phyloP scores from a whole-genome alignment of 2,888 invertebrate species.

The Aleiodes leptofemur region DNA sequence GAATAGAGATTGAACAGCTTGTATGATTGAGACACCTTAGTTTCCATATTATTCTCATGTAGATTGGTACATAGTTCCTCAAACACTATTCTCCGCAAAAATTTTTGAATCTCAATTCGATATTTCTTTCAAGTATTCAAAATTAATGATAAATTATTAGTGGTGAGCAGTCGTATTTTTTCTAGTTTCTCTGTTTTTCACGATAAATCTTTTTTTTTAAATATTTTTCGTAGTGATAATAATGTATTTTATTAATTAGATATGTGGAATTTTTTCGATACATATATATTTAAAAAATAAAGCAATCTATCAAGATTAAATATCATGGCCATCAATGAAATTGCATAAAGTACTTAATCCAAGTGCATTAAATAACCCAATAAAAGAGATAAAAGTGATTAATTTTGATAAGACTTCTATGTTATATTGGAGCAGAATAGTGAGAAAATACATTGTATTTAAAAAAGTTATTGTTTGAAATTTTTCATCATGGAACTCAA shows the following conservation, averaged over 20 bases:
- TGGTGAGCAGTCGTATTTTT: too few relatives aligned
- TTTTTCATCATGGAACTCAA: background rate
- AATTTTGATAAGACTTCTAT: background rate
- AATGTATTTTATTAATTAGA: too few relatives aligned
- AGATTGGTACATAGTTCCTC: background rate
- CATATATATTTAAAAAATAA: background rate
- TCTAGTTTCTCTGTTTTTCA: too few relatives aligned
- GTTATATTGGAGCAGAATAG: too few relatives aligned
- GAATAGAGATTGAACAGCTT: background rate
- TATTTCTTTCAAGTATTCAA: too few relatives aligned
- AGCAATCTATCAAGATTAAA: slow-evolving; percentile 5
- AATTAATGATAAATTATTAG: too few relatives aligned
- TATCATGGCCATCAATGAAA: background rate
- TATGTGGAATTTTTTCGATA: too few relatives aligned
- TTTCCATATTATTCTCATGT: slow-evolving; percentile 17
- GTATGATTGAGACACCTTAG: background rate
- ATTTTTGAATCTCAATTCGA: background rate
- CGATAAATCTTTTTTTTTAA: too few relatives aligned
- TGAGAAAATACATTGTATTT: too few relatives aligned
- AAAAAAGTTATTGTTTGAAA: background rate
- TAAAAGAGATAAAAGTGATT: background rate
- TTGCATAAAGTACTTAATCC: background rate
- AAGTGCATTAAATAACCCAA: background rate
- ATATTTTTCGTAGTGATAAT: too few relatives aligned
- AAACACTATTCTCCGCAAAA: background rate